Evolutionary conservation across 2,113 vertebrate genomes (phyloP).

Genomic region (Callithrix jacchus): DNA sequence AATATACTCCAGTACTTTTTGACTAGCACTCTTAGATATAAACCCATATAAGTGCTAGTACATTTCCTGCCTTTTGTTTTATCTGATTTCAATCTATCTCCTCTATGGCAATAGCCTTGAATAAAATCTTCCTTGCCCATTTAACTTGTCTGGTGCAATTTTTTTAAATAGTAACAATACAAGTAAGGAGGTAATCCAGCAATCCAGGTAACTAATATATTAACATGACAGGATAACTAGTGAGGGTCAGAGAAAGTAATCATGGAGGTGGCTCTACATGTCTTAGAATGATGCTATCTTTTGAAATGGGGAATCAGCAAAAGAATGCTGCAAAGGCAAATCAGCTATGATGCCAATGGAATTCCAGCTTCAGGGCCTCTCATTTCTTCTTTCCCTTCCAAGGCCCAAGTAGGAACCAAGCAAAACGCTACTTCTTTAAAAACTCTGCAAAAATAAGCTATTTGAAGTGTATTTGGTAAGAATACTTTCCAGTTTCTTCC

Average conservation of each 20-base stretch:
- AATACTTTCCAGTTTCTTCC: not conserved
- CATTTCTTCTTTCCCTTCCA: not conserved
- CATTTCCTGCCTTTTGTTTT: not conserved
- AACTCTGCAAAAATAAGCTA: not conserved
- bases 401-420: not conserved
- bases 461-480: not conserved
- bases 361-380: not conserved
- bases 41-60: not conserved
- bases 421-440: not conserved
- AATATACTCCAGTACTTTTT: not conserved
- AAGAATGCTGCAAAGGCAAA: not conserved
- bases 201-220: not conserved
- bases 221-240: not conserved
- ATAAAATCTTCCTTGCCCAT: not conserved
- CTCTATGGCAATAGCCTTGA: not conserved
- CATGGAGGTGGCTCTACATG: not conserved
- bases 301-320: not conserved
- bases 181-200: not conserved
- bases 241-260: not conserved
- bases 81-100: not conserved
- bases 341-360: not conserved
- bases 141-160: not conserved
- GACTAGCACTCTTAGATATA: not conserved
- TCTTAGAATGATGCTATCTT: not conserved
- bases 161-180: not conserved